Conservation (phyloP, 2,888 invertebrate genomes). For the Syrphus vitripennis region DNA sequence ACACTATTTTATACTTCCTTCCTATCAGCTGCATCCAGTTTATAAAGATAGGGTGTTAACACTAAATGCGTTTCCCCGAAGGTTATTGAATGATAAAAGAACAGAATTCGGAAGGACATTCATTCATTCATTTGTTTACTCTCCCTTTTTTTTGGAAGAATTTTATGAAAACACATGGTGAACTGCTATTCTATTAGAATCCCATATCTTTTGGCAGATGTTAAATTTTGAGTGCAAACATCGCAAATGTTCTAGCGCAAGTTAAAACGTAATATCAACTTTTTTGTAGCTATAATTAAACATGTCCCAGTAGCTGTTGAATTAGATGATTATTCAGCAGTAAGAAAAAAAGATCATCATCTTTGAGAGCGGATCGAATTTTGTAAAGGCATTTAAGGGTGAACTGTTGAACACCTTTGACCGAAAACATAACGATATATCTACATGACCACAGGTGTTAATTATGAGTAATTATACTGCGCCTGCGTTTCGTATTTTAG, state of each 20-base stretch:
- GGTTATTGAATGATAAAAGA: not conserved
- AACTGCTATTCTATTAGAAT: conserved; percentile 45
- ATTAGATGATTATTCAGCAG: not conserved
- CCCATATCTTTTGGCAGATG: conserved; percentile 61
- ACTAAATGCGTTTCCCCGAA: conserved; percentile 2
- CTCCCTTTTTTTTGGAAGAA: conserved; percentile 16
- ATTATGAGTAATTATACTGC: not conserved
- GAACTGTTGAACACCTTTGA: not conserved
- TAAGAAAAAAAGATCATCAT: not conserved
- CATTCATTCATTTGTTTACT: conserved; percentile 46
- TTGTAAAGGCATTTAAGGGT: not conserved
- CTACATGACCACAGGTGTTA: conserved; percentile 6
- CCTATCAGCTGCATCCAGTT: conserved; percentile 42
- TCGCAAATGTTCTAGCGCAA: conserved; percentile 45
- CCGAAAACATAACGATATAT: not conserved
- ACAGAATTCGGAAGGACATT: conserved; percentile 19
- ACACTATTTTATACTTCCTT: not conserved
- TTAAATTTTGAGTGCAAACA: conserved; percentile 49
- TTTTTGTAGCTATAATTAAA: conserved; percentile 10
- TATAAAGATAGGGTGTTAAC: not conserved
- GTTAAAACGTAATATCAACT: conserved; percentile 39
- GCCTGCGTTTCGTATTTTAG: too few species aligned
- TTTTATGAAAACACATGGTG: conserved; percentile 49
- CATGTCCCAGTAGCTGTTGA: not conserved
- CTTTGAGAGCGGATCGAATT: not conserved